Conservation (phyloP, 1,140 invertebrate species). For the Musca vetustissima region DNA sequence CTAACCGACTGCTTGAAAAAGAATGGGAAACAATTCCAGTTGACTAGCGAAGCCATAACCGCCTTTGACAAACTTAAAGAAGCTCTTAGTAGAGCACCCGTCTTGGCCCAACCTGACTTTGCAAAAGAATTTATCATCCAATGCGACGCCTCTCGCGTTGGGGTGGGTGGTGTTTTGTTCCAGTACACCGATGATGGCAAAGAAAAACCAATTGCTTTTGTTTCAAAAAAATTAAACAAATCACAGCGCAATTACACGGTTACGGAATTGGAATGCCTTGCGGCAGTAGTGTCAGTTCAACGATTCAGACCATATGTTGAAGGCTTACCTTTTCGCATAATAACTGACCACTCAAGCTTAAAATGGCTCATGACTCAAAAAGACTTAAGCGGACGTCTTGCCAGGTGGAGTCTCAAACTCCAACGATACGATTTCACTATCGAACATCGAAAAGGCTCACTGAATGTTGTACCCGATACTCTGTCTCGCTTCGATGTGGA, state of each 20-base stretch:
- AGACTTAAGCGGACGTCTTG: constrained; percentile 38
- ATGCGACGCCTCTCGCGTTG: constrained; percentile 23
- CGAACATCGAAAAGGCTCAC: constrained; percentile 49
- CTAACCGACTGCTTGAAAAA: constrained; percentile 36
- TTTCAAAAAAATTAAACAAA: constrained; percentile 24
- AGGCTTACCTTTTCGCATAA: constrained; percentile 47
- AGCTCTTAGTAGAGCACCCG: constrained; percentile 25
- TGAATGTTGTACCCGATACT: constrained; percentile 46
- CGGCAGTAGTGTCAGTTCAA: constrained; percentile 52
- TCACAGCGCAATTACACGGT: constrained; percentile 31
- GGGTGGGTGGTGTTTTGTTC: constrained; percentile 36
- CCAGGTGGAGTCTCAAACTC: constrained; percentile 42
- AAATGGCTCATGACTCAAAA: constrained; percentile 36
- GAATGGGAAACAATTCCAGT: background rate
- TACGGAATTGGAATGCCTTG: constrained; percentile 56
- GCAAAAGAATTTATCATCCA: constrained; percentile 27
- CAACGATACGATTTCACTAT: constrained; percentile 41
- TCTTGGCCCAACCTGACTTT: constrained; percentile 36
- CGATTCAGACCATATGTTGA: constrained; percentile 56
- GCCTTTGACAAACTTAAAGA: constrained; percentile 33
- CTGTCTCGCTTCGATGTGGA: constrained; percentile 34
- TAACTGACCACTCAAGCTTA: constrained; percentile 44
- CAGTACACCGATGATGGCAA: constrained; percentile 40
- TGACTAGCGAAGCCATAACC: background rate
- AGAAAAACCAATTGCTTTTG: constrained; percentile 28